Base-by-base conservation (phyloP, 2,797 vertebrate species). In the Intellagama lesueurii region DNA sequence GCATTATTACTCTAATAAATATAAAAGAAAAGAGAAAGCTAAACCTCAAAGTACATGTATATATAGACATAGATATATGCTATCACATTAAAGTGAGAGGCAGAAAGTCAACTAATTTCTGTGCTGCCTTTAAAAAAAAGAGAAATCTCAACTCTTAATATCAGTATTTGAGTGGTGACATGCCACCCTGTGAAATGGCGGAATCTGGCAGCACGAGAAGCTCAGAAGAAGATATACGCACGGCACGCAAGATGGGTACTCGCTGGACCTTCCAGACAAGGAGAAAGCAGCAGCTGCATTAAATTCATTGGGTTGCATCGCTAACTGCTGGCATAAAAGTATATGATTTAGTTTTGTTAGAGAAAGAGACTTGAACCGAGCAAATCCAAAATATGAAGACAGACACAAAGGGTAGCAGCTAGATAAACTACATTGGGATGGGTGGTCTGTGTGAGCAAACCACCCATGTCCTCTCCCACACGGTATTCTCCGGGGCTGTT, bases 1-100 rank as follows among this genome's bases (percentile, higher is more conserved):
- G 95, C 97, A 97, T 96, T 96, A 96, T 95, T 92, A 95, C 91
- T 96, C 95, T 97, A 97, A 98, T 97, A 98, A 97, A 98, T 98
- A 98, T 87, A 96, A 97, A 96, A 94, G 96, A 95, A 95, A 94
- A 93, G 97, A 96, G 92, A 94, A 96, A 95, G 96, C 94, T 97
- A 95, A 94, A 97, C 94, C 97, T 95, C 93, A 52, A 93, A 79
- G 92, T 60, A 93, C 93, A 91, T 90, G 91, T 93, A 92, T 93
- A 75, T 49, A 76, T 66, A 49, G 40, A 92, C 83, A 92, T 66
- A 92, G 93, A 90, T 91, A 91, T 94, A 92, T 92, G 91, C 95
- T 94, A 95, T 97, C 96, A 97, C 96, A 96, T 96, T 97, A 97
- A 96, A 94, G 95, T 97, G 95, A 96, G 95, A 97, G 96, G 96